Evolutionary conservation across 2,113 vertebrate genomes (phyloP), one percentile per base, ranked within the genome.

Genomic region (Rhineura floridana): DNA sequence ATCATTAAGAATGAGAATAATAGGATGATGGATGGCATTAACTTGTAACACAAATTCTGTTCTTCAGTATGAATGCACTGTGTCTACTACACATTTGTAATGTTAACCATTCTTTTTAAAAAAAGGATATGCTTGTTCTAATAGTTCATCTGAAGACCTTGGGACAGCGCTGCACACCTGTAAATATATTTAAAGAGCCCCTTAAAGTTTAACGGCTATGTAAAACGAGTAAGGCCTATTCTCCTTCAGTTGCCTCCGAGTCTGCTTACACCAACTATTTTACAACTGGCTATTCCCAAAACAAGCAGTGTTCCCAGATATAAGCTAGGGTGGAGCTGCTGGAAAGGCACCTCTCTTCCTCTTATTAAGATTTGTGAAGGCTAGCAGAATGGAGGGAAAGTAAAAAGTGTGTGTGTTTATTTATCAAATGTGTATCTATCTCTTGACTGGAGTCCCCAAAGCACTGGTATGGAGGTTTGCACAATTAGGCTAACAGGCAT

Each of bases 1-100:
- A 83, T 88, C 83, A 90, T 85, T 91, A 86, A 90, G 48, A 86
- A 75, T 83, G 85, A 80, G 87, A 93, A 93, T 87, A 88, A 88
- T 67, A 92, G 81, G 11, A 92, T 87, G 70, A 89, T 10, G 87
- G 28, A 85, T 17, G 87, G 62, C 10, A 87, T 76, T 88, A 89
- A 4, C 46, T 90, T 93, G 48, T 90, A 91, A 87, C 85, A 67
- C 65, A 91, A 91, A 87, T 90, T 93, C 52, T 91, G 15, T 76
- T 85, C 86, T 85, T 89, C 77, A 82, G 88, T 88, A 91, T 90
- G 84, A 42, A 78, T 12, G 28, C 50, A 89, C 25, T 70, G 21
- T 92, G 82, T 5, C 39, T 70, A n/a, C n/a, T n/a, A 87, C 84
- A 33, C 2, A 86, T 86, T 91, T 87, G 94, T 91, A 91, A 88